These are phyloP conservation scores for Corydoras maculifer DNA, from an alignment of 2,113 vertebrate species.

Conservation along the genomic window DNA sequence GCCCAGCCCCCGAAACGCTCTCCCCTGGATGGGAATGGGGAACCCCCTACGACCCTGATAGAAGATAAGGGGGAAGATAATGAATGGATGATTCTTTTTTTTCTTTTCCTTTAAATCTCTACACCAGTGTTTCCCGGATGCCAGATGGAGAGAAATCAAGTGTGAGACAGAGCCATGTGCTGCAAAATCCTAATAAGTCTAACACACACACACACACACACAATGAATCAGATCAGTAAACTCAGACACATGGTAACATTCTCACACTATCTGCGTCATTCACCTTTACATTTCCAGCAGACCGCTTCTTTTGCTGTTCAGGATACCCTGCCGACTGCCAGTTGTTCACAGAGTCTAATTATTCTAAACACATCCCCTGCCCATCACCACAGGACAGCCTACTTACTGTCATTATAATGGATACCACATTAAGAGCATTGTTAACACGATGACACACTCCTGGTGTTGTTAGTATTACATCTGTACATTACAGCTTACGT, in stretches of 20 bases:
- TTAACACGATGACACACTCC: slow-evolving; percentile 10
- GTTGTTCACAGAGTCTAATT: slow-evolving; percentile 3
- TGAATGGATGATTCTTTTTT: background rate
- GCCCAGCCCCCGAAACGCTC: too few relatives aligned
- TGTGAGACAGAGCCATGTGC: slow-evolving; percentile 28
- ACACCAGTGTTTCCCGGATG: background rate
- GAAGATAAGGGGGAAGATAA: too few relatives aligned
- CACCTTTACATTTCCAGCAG: slow-evolving; percentile 39
- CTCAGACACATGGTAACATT: background rate
- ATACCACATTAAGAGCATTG: slow-evolving; percentile 3
- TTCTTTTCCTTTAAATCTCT: slow-evolving; percentile 4
- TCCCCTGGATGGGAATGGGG: too few relatives aligned
- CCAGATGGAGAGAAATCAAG: slow-evolving; percentile 16
- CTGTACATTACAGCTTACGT: background rate
- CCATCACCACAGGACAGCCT: slow-evolving; percentile 2
- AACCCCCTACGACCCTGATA: too few relatives aligned
- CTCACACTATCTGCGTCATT: slow-evolving; percentile 25
- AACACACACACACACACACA: slow-evolving; percentile 10
- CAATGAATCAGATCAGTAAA: slow-evolving; percentile 16
- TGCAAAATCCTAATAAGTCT: slow-evolving; percentile 21
- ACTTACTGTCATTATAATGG: background rate
- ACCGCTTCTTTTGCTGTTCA: slow-evolving; percentile 11
- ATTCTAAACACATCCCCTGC: slow-evolving; percentile 1
- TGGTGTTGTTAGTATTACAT: background rate
- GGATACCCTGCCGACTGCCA: slow-evolving; percentile 19